These are phyloP conservation scores for Natrix natrix DNA, from an alignment of 2,797 vertebrate species.

Conservation along the genomic window DNA sequence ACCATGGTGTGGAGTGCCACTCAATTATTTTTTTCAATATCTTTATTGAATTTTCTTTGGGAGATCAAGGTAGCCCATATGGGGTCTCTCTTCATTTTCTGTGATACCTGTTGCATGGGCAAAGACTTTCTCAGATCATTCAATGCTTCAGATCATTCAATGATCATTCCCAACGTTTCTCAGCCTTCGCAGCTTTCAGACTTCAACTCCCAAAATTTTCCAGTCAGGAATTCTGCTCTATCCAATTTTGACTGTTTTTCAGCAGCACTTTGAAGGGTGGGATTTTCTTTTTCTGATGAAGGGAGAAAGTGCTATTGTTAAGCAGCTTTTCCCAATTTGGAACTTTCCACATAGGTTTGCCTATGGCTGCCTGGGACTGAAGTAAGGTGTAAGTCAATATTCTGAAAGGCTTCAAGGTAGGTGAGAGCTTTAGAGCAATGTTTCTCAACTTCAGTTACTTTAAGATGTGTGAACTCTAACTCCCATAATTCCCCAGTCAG, in stretches of 20 bases:
- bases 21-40: background rate
- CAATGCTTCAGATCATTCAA: background rate
- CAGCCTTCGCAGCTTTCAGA: background rate
- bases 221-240: background rate
- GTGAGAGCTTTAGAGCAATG: background rate
- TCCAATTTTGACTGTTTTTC: background rate
- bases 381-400: background rate
- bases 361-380: background rate
- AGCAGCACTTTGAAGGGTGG: background rate
- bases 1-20: background rate
- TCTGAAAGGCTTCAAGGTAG: background rate
- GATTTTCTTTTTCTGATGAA: background rate
- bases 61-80: background rate
- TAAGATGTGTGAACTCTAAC: background rate
- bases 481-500: background rate
- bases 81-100: background rate
- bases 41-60: background rate
- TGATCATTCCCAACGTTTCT: background rate
- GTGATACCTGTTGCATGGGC: background rate
- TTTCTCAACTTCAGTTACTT: background rate
- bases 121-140: background rate
- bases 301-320: background rate
- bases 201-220: background rate
- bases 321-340: background rate
- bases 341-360: background rate